Percentiles rank a stretch among this genome's conserved stretches.
Conservation (phyloP, 1,140 invertebrate species). For the Pseudomyrmex sp. region DNA sequence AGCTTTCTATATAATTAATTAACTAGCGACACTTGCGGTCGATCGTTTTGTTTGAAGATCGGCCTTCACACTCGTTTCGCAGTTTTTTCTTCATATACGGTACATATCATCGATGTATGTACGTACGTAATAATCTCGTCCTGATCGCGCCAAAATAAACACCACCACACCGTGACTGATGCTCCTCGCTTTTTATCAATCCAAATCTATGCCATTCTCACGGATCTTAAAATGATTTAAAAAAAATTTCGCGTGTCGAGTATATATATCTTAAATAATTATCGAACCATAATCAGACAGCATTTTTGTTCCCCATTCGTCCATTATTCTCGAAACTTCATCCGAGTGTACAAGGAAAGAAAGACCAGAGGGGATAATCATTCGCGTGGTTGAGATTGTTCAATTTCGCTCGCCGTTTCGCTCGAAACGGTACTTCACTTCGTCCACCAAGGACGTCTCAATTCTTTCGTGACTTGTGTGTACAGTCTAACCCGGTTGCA, state of each 20-base stretch:
- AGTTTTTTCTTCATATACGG: too few species aligned
- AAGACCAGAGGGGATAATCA: background rate
- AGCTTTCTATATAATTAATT: constrained; percentile 26
- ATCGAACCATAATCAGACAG: background rate
- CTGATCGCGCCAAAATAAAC: too few species aligned
- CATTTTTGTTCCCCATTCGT: background rate
- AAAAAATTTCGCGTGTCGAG: too few species aligned
- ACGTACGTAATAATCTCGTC: too few species aligned
- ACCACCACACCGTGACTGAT: too few species aligned
- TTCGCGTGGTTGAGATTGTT: background rate
- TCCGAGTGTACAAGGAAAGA: background rate
- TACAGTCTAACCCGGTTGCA: constrained; percentile 13
- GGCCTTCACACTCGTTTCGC: too few species aligned
- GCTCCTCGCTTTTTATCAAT: too few species aligned
- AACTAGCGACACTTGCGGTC: too few species aligned
- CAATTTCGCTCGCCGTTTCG: background rate
- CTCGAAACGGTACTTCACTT: constrained; percentile 5
- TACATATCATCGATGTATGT: too few species aligned
- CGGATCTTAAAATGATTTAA: background rate
- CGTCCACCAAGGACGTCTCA: constrained; percentile 57
- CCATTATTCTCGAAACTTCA: background rate
- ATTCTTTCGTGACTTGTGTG: constrained; percentile 17
- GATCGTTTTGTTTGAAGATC: too few species aligned
- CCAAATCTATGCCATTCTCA: background rate
- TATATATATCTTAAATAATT: background rate